phyloP scores from a whole-genome alignment of 1,140 invertebrate genomes.

The Cyphomyrmex costatus region DNA sequence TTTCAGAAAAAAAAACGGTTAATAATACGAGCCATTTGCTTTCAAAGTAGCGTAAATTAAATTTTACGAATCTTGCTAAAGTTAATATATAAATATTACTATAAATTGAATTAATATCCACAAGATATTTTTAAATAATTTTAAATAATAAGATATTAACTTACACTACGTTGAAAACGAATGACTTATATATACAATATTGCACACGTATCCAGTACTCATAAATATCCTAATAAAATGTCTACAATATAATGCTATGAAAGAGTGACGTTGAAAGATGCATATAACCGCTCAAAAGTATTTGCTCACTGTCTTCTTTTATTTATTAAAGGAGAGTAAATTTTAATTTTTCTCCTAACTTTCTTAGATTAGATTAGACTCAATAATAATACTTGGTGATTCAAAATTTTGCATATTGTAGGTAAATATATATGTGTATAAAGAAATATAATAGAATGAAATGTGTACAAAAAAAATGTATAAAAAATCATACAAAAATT shows the following conservation, averaged over 20 bases:
- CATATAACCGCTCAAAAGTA: no score
- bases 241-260: background rate
- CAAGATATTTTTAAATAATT: constrained; percentile 2
- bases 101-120: background rate
- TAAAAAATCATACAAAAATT: no score
- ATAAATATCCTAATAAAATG: constrained; percentile 35
- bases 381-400: no score
- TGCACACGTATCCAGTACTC: constrained; percentile 31
- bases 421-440: no score
- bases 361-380: no score
- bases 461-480: no score
- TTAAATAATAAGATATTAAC: no score
- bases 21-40: constrained; percentile 9
- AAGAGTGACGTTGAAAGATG: constrained; percentile 17
- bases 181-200: constrained; percentile 17
- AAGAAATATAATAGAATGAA: no score
- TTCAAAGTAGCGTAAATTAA: constrained; percentile 15
- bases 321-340: no score
- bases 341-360: no score
- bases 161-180: constrained; percentile 5
- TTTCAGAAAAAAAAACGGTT: background rate
- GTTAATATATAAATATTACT: constrained; percentile 6
- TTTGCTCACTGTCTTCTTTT: no score
- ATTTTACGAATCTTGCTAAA: background rate
- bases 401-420: no score